Evolutionary conservation across 2,113 vertebrate species (phyloP), one percentile per base, ranked within the genome.

Genomic region (Perognathus longimembris): DNA sequence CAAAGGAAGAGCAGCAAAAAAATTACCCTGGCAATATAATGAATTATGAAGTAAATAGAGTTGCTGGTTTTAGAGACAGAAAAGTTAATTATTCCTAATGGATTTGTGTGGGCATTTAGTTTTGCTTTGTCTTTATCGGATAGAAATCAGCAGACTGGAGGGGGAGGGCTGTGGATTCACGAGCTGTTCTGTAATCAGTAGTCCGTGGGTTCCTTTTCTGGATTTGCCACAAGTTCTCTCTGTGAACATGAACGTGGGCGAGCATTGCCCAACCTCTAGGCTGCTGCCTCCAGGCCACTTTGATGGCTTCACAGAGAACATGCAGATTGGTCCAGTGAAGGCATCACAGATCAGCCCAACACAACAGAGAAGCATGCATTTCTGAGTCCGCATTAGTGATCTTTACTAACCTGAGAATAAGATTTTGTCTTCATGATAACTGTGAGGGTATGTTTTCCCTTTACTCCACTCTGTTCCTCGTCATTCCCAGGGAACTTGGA

Each of bases 61-160:
- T 7, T 9, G 21, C 30, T 18, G 24, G 34, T 30, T 88, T 66
- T 26, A 14, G 61, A 82, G 21, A 77, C 1, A 71, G 57, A 15
- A 36, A 54, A 15, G 50, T 59, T 92, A 45, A 70, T 85, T 69
- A 66, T 42, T 74, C 57, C 12, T 17, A 61, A 74, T 79, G 42
- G 86, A 24, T 54, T 20, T 21, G 20, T 71, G 74, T 66, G 74
- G 40, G 73, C 21, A 50, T 36, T 87, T 83, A 59, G 61, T 34
- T 79, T 89, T 40, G 63, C 87, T 85, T 82, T 75, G 78, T 81
- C 64, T 88, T 87, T 79, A 28, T 83, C 40, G 70, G 88, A 85
- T 59, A 69, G 66, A 82, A 82, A 76, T 71, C 26, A 88, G 57
- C 24, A 82, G 85, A 32, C 69, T 26, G n/a, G 54, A 67, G 66